A percentile compares a stretch with the other conserved stretches of the same genome.
Evolutionary conservation across 2,797 vertebrate species (phyloP).

Genomic region (Trachurus trachurus): DNA sequence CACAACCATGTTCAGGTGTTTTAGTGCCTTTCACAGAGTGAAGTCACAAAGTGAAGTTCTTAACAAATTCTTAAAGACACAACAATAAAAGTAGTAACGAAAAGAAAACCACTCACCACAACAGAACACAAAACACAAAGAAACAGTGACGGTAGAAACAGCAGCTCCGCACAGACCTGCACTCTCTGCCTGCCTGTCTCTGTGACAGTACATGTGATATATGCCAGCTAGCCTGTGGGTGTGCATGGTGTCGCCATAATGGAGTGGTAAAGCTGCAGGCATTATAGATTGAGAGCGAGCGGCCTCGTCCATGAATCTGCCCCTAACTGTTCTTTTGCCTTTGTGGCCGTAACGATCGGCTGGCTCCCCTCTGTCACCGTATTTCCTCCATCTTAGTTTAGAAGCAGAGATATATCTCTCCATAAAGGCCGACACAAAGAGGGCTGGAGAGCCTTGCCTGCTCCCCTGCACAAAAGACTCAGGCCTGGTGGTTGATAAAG

Average conservation of each 20-base stretch:
- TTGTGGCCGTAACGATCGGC: constrained; percentile 84
- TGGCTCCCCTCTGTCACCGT: constrained; percentile 80
- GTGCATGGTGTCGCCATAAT: constrained; percentile 79
- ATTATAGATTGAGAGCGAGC: constrained; percentile 80
- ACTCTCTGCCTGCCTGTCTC: constrained; percentile 28
- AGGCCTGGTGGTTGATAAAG: constrained; percentile 75
- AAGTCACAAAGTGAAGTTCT: neutral
- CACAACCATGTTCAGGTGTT: no score
- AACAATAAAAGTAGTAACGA: neutral
- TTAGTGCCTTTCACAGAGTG: neutral
- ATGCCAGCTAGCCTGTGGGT: constrained; percentile 65
- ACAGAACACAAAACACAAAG: neutral
- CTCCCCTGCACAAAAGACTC: constrained; percentile 75
- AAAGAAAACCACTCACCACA: neutral
- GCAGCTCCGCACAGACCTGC: constrained; percentile 14
- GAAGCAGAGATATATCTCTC: constrained; percentile 83
- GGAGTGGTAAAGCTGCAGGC: constrained; percentile 82
- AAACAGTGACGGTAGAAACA: neutral
- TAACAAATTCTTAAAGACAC: neutral
- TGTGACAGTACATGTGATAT: constrained; percentile 74
- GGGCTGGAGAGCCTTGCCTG: constrained; percentile 63
- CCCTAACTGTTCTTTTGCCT: constrained; percentile 81
- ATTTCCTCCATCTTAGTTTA: constrained; percentile 85
- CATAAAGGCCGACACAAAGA: constrained; percentile 81
- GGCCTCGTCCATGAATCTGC: constrained; percentile 83